Evolutionary conservation across 35 echinoderm and acorn worm genomes (phyloP), one percentile per base, ranked within the genome.

Genomic region (Apostichopus japonicus): DNA sequence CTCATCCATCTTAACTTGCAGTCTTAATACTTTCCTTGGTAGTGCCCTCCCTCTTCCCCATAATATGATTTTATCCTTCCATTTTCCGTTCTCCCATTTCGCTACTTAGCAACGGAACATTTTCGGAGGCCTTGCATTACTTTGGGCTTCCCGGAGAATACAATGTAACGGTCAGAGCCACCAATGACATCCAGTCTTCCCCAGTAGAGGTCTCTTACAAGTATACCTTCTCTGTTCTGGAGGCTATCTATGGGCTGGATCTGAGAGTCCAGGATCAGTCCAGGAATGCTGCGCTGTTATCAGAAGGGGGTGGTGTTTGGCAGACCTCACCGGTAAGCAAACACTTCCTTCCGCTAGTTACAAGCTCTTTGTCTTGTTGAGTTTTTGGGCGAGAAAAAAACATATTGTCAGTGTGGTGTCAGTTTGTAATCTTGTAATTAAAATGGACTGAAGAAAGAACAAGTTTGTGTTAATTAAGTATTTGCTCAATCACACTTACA

Each of bases 121-220:
- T 57, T 21, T 84, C 81, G 1, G 93, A 79, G 89, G 97, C 93
- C 16, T 77, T 53, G 24, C 93, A 96, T 87, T 87, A 7, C 6
- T 96, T 98, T 72, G 79, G 77, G 10, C 23, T 27, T 4, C 92
- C 94, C 1, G 95, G 95, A 63, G 65, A 86, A 22, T 98, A 93
- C 80, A 19, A 83, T 54, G 79, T 92, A 24, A 81, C 72, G 9
- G 96, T 95, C 17, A 75, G 79, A 77, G 96, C 84, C 80, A 72
- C 90, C 8, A 98, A 98, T 87, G 79, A 62, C n/a, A 75, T 98
- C 24, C 96, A 98, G 55, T 80, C 80, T 9, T 73, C 70, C 21
- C 96, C 96, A 51, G 23, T 98, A 8, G 63, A 72, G 10, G 92
- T 79, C 14, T 27, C 72, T 21, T 93, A 94, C 63, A 57, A 77